Conservation (phyloP, 2,113 vertebrate species). For the Lagenorhynchus albirostris region DNA sequence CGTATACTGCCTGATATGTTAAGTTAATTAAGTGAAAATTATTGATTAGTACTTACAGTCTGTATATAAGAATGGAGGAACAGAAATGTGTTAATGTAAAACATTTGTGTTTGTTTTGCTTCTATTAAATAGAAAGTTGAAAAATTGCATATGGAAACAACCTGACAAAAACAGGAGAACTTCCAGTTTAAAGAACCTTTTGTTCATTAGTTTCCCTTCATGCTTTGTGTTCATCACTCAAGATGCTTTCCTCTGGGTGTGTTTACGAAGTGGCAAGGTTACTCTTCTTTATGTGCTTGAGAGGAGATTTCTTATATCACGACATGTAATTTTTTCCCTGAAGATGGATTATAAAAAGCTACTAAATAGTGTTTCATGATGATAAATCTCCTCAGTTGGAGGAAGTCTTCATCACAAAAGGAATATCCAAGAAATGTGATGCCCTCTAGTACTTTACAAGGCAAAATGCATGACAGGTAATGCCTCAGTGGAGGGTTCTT, state of each 20-base stretch:
- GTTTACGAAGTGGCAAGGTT: neutral
- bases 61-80: neutral
- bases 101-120: neutral
- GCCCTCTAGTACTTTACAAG: neutral
- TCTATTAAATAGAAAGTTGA: neutral
- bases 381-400: neutral
- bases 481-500: neutral
- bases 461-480: neutral
- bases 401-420: neutral
- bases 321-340: neutral
- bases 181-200: neutral
- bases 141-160: neutral
- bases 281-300: neutral
- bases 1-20: neutral
- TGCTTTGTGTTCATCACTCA: neutral
- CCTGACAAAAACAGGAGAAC: neutral
- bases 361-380: neutral
- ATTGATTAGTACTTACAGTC: neutral
- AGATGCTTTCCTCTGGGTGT: neutral
- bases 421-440: neutral
- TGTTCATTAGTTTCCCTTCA: neutral
- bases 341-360: neutral
- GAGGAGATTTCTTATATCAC: neutral
- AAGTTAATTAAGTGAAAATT: neutral
- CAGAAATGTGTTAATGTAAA: neutral